Evolutionary conservation across 2,888 invertebrate genomes (phyloP).

Genomic region (Himalopsyche kuldschensis): DNA sequence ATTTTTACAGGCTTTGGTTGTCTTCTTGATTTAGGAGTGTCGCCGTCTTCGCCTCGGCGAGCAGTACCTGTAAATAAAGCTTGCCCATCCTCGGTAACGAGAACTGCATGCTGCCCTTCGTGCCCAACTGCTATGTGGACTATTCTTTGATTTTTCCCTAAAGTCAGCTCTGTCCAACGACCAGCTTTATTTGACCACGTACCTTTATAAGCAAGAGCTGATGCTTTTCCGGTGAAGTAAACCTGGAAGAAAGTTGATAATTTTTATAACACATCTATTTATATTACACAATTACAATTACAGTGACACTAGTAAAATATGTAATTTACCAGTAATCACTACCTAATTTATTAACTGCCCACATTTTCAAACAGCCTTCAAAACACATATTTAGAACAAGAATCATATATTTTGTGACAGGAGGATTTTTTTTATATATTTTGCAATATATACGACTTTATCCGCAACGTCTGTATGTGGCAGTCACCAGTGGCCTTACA

Average conservation of each 20-base stretch:
- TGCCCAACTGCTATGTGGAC: conserved; percentile 86
- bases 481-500: no score
- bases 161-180: conserved; percentile 65
- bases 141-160: conserved; percentile 57
- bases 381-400: no score
- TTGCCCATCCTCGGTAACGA: conserved; percentile 91
- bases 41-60: conserved; percentile 91
- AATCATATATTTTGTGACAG: no score
- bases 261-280: no score
- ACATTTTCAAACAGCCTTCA: not conserved
- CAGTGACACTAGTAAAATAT: no score
- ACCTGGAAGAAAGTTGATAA: conserved; percentile 55
- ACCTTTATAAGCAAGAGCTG: conserved; percentile 80
- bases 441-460: no score
- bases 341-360: conserved; percentile 9
- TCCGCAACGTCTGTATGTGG: no score
- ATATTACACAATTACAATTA: no score
- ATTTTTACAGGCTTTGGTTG: conserved; percentile 90
- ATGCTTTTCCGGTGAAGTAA: conserved; percentile 84
- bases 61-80: conserved; percentile 82
- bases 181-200: conserved; percentile 55
- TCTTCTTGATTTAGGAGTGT: conserved; percentile 75
- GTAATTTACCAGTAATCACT: no score
- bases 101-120: conserved; percentile 87
- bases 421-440: no score